A percentile compares a stretch with the other conserved stretches of the same genome.
Conservation (phyloP, 2,888 invertebrate genomes). For the Nymphalis c-album region DNA sequence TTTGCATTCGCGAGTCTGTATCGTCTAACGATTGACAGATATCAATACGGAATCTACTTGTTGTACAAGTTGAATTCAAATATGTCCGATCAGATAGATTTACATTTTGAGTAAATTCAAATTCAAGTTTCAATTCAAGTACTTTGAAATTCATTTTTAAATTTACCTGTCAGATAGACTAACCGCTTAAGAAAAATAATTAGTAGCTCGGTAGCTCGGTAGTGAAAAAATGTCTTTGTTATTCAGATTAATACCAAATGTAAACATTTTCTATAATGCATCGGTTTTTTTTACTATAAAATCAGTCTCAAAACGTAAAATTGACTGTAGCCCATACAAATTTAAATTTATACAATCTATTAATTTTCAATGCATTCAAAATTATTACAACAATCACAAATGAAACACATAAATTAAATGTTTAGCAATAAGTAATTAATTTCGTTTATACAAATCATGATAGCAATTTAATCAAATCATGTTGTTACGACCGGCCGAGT, state of each 20-base stretch:
- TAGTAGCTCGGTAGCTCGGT: too few species aligned
- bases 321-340: constrained; percentile 1
- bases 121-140: neutral
- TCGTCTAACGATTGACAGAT: constrained; percentile 53
- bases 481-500: constrained; percentile 7
- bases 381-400: constrained; percentile 1
- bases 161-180: neutral
- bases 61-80: constrained; percentile 19
- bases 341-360: constrained; percentile 4
- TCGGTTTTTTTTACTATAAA: neutral
- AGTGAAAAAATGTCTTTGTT: neutral
- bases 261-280: too few species aligned
- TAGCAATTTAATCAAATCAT: constrained; percentile 23
- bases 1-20: constrained; percentile 45
- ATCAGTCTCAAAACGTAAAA: neutral
- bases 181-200: neutral
- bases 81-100: constrained; percentile 18
- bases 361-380: constrained; percentile 2
- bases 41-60: constrained; percentile 49
- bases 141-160: neutral
- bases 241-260: too few species aligned
- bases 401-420: constrained; percentile 8
- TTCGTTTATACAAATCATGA: constrained; percentile 20
- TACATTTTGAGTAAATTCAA: constrained; percentile 4
- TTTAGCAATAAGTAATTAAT: constrained; percentile 18